phyloP scores from a whole-genome alignment of 2,888 invertebrate species.

The Tillus elongatus region DNA sequence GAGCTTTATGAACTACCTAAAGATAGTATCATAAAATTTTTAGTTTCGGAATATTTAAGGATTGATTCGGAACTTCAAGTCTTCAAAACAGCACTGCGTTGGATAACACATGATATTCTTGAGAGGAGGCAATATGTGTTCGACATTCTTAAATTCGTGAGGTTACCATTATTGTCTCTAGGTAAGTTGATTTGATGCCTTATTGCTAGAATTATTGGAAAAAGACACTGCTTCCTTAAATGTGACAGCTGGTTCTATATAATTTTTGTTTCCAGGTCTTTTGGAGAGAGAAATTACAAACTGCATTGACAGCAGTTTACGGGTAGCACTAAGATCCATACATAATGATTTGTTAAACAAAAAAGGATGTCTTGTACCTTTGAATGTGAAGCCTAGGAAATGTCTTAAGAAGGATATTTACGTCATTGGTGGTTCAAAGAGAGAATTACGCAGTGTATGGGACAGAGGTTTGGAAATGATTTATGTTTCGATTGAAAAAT shows the following conservation, averaged over 20 bases:
- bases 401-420: constrained; percentile 81
- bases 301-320: constrained; percentile 60
- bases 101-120: constrained; percentile 75
- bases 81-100: constrained; percentile 75
- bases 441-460: constrained; percentile 65
- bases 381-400: constrained; percentile 69
- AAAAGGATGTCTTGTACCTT: constrained; percentile 66
- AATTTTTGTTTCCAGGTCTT: constrained; percentile 46
- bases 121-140: constrained; percentile 74
- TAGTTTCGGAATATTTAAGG: constrained; percentile 77
- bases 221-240: not conserved
- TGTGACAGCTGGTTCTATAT: not conserved
- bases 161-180: constrained; percentile 74
- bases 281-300: constrained; percentile 69
- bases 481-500: constrained; percentile 74
- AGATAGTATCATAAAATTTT: constrained; percentile 63
- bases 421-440: constrained; percentile 80
- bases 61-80: constrained; percentile 87
- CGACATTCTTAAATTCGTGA: constrained; percentile 72
- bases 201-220: not conserved
- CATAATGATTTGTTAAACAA: constrained; percentile 67
- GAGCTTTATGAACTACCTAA: constrained; percentile 78
- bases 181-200: constrained; percentile 24
- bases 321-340: constrained; percentile 67
- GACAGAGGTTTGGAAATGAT: constrained; percentile 66